Percentiles rank a stretch among this genome's conserved stretches.
Conservation (phyloP, 2,113 vertebrate genomes). For the Zeus faber region DNA sequence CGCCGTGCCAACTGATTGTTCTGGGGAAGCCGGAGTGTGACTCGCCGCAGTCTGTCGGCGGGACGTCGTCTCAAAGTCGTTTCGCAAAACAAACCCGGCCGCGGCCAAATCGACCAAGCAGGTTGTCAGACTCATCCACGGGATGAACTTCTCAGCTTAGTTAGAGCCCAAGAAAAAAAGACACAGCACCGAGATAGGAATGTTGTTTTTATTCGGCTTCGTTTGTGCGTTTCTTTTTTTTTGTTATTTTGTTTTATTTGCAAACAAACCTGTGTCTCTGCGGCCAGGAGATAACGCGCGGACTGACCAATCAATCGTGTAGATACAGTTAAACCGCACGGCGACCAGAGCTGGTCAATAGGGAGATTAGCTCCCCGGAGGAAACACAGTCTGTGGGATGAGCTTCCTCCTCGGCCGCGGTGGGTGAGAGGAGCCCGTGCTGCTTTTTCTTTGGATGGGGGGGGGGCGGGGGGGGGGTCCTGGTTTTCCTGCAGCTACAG, state of each 20-base stretch:
- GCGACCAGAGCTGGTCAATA: conserved; percentile 37
- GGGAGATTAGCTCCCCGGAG: conserved; percentile 33
- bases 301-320: conserved; percentile 49
- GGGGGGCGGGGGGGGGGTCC: too few species aligned
- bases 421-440: too few species aligned
- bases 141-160: conserved; percentile 26
- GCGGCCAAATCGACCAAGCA: conserved; percentile 28
- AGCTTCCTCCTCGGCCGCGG: too few species aligned
- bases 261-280: conserved; percentile 19
- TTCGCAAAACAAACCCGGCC: conserved; percentile 27
- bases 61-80: background rate
- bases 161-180: too few species aligned
- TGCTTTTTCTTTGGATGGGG: too few species aligned
- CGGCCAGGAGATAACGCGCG: conserved; percentile 34
- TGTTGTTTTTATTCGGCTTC: too few species aligned
- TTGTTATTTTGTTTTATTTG: conserved; percentile 7
- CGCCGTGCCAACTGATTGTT: too few species aligned
- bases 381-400: too few species aligned
- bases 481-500: background rate
- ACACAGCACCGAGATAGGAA: too few species aligned
- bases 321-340: conserved; percentile 47
- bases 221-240: background rate
- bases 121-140: conserved; percentile 21
- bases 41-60: conserved; percentile 22
- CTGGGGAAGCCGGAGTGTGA: too few species aligned